A percentile compares a stretch with the other conserved stretches of the same genome.
phyloP scores from a whole-genome alignment of 1,140 invertebrate species.

The Pristionchus pacificus region DNA sequence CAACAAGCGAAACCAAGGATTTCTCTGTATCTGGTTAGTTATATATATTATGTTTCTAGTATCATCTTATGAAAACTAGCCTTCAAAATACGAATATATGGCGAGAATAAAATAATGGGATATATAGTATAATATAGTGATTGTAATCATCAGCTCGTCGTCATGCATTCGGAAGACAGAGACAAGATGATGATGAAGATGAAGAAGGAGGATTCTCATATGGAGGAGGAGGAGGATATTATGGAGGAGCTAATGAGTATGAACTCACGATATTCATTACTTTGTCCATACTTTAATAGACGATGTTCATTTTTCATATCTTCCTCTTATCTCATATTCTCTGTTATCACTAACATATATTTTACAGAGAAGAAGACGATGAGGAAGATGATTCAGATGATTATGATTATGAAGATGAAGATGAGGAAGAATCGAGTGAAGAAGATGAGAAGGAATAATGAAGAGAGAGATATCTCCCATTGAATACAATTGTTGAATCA shows the following conservation, averaged over 20 bases:
- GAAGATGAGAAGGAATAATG: conserved; percentile 3
- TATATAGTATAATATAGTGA: neutral
- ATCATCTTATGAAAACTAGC: conserved; percentile 18
- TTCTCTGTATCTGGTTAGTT: conserved; percentile 84
- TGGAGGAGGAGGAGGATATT: conserved; percentile 40
- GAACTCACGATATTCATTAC: neutral
- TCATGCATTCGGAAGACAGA: conserved; percentile 61
- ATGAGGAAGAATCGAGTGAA: neutral
- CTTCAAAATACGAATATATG: too few species aligned
- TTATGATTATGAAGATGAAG: conserved; percentile 6
- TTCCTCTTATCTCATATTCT: neutral
- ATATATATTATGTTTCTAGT: conserved; percentile 2
- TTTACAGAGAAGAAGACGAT: conserved; percentile 3
- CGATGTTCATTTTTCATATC: neutral
- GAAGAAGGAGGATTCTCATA: conserved; percentile 55
- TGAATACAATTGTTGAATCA: neutral
- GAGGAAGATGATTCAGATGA: conserved; percentile 12
- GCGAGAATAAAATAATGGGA: too few species aligned
- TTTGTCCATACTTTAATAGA: neutral
- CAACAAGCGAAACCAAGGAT: conserved; percentile 85
- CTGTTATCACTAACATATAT: neutral
- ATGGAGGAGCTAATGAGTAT: neutral
- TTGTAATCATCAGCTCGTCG: conserved; percentile 55
- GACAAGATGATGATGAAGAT: conserved; percentile 53
- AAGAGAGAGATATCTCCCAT: neutral